Evolutionary conservation across 2,797 vertebrate species (phyloP), one percentile per base, ranked within the genome.

Genomic region (Micromesistius poutassou): DNA sequence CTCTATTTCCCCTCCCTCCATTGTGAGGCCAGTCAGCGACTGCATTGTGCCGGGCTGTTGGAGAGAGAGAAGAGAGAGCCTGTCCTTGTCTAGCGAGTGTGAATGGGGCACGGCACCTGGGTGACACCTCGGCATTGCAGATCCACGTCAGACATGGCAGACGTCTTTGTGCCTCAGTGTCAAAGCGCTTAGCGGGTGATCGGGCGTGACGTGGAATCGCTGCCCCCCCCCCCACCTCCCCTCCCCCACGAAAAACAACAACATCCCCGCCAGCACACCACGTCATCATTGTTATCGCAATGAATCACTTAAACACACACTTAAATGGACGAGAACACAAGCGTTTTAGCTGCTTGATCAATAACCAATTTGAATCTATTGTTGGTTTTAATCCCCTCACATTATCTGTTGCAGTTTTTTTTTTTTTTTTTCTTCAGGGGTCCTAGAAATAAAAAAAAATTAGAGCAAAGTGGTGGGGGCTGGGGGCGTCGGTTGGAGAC

Each of bases 331-430:
- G 76, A 76, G 87, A 91, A 89, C 91, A 90, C 88, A 86, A 80
- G 81, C 12, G 85, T 86, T 88, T 92, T 86, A 85, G 87, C 87
- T 87, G 88, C 79, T 84, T 88, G 90, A 93, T 94, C 93, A 91
- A 94, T 94, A 94, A 89, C 88, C 90, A 93, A 93, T 94, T 91
- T 93, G 88, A 92, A 93, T 93, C 91, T 90, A 87, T 93, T 92
- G 91, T 91, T 90, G 40, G 91, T 78, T 87, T 87, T 93, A 92
- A 93, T 94, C 91, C 77, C 78, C 83, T 86, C 88, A 92, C 89
- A 92, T 93, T 93, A 93, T 92, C 89, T 91, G 82, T 89, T 83
- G 84, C 85, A n/a, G 88, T 84, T 92, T 90, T 92, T 13, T 42
- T 42, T 42, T 42, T 42, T 4, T 42, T 42, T 14, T 42, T 42